Percentiles rank a stretch among this genome's conserved stretches.
These are phyloP conservation scores for Choloepus hoffmanni DNA, from an alignment of 2,113 vertebrate genomes.

Conservation along the genomic window DNA sequence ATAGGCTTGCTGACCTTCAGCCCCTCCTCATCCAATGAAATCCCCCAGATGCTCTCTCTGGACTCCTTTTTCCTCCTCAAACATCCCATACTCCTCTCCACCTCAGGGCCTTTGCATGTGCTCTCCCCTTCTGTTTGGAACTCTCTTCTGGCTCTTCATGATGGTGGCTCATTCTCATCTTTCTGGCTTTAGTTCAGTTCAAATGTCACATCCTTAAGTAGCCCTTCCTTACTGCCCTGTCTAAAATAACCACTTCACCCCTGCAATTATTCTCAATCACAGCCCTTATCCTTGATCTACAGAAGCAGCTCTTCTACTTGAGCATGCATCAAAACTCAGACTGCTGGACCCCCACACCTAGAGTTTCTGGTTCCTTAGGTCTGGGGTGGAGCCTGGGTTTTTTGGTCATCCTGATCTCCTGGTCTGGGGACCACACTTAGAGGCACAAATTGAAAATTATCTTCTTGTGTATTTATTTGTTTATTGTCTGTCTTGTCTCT, in stretches of 20 bases:
- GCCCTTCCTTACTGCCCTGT: not conserved
- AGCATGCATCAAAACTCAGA: accelerated
- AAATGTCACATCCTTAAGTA: not conserved
- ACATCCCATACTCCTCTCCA: not conserved
- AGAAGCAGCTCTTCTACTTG: not conserved
- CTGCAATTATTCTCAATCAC: not conserved
- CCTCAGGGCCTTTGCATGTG: not conserved
- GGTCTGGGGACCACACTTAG: not conserved
- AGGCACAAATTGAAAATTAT: not conserved
- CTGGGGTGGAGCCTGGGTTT: not conserved
- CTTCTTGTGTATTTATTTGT: not conserved
- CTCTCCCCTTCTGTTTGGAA: not conserved
- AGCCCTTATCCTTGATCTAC: too few species aligned
- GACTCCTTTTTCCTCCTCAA: not conserved
- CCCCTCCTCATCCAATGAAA: accelerated
- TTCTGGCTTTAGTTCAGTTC: not conserved
- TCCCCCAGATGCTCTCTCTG: not conserved
- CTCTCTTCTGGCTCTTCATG: not conserved
- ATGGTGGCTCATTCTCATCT: not conserved
- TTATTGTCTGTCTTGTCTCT: not conserved
- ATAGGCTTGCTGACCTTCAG: not conserved
- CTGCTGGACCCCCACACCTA: not conserved
- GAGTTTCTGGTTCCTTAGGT: not conserved
- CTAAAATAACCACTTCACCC: not conserved
- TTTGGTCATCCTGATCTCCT: not conserved